Evolutionary conservation across 1,140 invertebrate species (phyloP).

Genomic region (Alviniconcha marisindica): DNA sequence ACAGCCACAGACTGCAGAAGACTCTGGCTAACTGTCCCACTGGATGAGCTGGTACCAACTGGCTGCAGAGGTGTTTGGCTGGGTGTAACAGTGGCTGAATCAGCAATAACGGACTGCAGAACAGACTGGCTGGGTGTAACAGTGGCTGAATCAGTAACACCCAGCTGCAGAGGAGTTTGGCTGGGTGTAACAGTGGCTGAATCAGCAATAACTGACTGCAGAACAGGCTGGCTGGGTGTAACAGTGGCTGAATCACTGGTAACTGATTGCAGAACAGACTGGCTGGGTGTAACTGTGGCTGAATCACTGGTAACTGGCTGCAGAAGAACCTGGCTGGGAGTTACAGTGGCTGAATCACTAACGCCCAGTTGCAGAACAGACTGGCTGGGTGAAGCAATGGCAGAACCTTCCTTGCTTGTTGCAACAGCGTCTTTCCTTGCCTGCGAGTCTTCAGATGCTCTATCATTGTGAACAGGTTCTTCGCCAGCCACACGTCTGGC

Average conservation of each 20-base stretch:
- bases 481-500: too few relatives aligned
- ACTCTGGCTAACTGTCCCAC: too few relatives aligned
- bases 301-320: background rate
- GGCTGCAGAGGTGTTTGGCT: background rate
- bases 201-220: background rate
- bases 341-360: slow-evolving; percentile 5
- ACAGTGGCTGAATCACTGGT: slow-evolving; percentile 15
- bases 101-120: background rate
- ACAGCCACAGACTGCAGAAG: too few relatives aligned
- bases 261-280: background rate
- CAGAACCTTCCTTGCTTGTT: too few relatives aligned
- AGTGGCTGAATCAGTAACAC: too few relatives aligned
- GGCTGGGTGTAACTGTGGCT: background rate
- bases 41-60: too few relatives aligned
- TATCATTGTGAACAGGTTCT: too few relatives aligned
- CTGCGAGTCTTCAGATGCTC: too few relatives aligned
- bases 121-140: slow-evolving; percentile 25
- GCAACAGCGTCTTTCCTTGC: too few relatives aligned
- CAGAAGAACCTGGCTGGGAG: slow-evolving; percentile 26
- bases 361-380: background rate
- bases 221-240: slow-evolving; percentile 25
- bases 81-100: background rate
- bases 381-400: background rate
- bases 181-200: background rate
- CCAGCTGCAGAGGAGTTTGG: background rate